phyloP scores from a whole-genome alignment of 2,113 vertebrate species.

The Onychostoma macrolepis region DNA sequence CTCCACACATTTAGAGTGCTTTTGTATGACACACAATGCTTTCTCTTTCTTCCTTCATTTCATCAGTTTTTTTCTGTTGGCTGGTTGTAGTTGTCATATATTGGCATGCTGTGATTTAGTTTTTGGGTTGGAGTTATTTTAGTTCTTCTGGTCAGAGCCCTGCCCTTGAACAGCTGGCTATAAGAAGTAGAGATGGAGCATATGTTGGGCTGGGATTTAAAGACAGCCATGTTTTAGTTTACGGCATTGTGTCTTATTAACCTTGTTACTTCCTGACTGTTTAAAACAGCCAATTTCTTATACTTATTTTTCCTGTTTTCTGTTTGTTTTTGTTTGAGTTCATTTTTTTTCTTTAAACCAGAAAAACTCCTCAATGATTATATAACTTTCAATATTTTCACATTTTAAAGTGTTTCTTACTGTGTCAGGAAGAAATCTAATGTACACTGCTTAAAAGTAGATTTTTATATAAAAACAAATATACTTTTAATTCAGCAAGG shows the following conservation, averaged over 20 bases:
- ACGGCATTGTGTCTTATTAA: not conserved
- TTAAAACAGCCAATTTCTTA: not conserved
- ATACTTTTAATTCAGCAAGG: not conserved
- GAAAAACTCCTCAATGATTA: no score
- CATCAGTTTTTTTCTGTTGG: not conserved
- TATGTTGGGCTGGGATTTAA: not conserved
- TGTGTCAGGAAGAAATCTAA: not conserved
- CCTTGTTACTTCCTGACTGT: not conserved
- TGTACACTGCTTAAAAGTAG: not conserved
- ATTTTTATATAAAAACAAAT: no score
- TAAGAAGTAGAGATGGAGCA: not conserved
- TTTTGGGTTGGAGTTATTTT: not conserved
- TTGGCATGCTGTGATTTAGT: not conserved
- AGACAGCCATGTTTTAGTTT: not conserved
- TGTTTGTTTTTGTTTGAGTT: not conserved
- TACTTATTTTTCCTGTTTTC: not conserved
- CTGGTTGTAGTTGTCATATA: not conserved
- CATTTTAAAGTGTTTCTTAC: not conserved
- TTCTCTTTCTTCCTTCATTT: conserved; percentile 14
- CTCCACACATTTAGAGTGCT: not conserved
- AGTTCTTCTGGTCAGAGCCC: not conserved
- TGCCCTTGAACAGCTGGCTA: conserved; percentile 1
- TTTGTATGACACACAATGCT: not conserved
- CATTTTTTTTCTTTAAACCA: no score
- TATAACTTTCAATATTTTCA: no score